These are phyloP conservation scores for Eumeta japonica DNA, from an alignment of 1,140 invertebrate species.

Conservation along the genomic window DNA sequence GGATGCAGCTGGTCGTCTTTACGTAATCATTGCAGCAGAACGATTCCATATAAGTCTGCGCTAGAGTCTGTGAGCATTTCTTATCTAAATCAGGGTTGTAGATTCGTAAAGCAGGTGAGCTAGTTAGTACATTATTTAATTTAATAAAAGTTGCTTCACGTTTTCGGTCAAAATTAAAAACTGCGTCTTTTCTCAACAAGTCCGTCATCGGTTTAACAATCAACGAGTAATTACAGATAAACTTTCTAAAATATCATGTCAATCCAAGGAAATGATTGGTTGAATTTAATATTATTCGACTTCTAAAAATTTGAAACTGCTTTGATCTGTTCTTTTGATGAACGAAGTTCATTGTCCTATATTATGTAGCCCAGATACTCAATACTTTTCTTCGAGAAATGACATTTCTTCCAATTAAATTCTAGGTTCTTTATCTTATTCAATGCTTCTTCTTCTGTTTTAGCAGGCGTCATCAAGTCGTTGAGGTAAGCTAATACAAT, in stretches of 20 bases:
- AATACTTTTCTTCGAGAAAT: constrained; percentile 19
- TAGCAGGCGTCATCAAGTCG: constrained; percentile 14
- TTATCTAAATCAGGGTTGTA: no score
- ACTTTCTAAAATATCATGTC: constrained; percentile 26
- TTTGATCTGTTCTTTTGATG: no score
- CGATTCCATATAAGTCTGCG: constrained; percentile 14
- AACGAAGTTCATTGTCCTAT: constrained; percentile 7
- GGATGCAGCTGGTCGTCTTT: no score
- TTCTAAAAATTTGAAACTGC: constrained; percentile 15
- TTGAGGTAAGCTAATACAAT: no score
- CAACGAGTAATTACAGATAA: no score
- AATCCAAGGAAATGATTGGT: constrained; percentile 16
- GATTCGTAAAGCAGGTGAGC: no score
- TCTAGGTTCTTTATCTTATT: constrained; percentile 12
- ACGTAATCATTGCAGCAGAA: constrained; percentile 26
- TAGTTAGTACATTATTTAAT: no score
- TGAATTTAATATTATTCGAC: no score
- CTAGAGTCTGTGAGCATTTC: constrained; percentile 7
- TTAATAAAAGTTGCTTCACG: no score
- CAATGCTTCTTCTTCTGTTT: constrained; percentile 14
- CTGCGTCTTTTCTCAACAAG: no score
- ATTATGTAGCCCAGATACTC: constrained; percentile 19
- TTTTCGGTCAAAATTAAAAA: no score
- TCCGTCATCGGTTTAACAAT: constrained; percentile 25
- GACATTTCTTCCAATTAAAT: constrained; percentile 18